These are phyloP conservation scores for Crotalus viridis DNA, from an alignment of 2,113 vertebrate species.

Conservation along the genomic window DNA sequence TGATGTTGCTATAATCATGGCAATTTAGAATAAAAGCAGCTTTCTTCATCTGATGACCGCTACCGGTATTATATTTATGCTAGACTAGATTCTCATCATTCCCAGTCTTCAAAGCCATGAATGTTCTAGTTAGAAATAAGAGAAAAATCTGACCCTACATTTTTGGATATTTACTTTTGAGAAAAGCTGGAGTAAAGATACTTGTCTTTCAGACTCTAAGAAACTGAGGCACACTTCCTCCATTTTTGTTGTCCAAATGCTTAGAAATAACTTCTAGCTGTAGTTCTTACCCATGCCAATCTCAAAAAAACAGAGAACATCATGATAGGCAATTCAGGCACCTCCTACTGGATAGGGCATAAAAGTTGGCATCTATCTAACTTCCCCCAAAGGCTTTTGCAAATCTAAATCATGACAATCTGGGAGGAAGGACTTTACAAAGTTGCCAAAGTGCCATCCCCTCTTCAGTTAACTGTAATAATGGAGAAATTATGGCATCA, in stretches of 20 bases:
- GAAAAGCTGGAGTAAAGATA: background rate
- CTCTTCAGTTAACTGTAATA: background rate
- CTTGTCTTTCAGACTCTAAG: background rate
- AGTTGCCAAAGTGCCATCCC: background rate
- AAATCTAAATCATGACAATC: background rate
- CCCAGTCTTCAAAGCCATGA: background rate
- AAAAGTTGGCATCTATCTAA: background rate
- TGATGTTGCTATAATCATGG: background rate
- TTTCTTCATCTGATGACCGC: background rate
- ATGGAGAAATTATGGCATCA: background rate
- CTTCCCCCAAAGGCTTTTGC: background rate
- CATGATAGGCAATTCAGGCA: background rate
- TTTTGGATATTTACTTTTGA: background rate
- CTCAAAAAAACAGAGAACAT: background rate
- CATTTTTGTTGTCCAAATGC: background rate
- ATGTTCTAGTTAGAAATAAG: background rate
- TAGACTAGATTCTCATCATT: background rate
- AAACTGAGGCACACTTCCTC: background rate
- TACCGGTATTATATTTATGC: background rate
- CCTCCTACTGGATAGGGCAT: background rate
- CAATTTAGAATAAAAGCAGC: background rate
- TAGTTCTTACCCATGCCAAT: background rate
- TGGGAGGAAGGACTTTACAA: background rate
- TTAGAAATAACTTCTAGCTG: background rate
- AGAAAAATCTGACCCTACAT: background rate